Conservation (phyloP, 1,140 invertebrate species). For the Nomia melanderi region DNA sequence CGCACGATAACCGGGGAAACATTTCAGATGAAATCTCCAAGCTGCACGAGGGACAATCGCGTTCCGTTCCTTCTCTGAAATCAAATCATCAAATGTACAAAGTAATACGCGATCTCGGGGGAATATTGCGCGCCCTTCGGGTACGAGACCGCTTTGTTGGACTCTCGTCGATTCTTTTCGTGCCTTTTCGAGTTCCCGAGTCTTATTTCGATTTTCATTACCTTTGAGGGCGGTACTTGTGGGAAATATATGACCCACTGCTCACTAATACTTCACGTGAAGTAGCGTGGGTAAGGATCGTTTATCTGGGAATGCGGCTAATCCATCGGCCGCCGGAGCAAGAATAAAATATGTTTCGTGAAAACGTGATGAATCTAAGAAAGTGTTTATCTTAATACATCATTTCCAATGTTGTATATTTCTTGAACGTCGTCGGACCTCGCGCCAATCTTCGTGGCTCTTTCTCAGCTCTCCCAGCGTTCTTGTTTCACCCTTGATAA, state of each 20-base stretch:
- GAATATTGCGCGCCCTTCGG: constrained; percentile 11
- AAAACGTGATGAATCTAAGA: constrained; percentile 59
- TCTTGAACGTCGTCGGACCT: neutral
- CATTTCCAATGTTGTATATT: constrained; percentile 26
- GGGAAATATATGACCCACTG: constrained; percentile 58
- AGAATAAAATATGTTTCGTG: constrained; percentile 64
- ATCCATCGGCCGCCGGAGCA: constrained; percentile 46
- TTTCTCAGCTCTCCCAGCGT: neutral
- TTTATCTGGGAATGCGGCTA: constrained; percentile 62
- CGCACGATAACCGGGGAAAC: too few relatives aligned
- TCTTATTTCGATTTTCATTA: constrained; percentile 65
- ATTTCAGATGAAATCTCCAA: too few relatives aligned
- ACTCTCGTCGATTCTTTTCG: constrained; percentile 32
- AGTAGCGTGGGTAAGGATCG: constrained; percentile 65
- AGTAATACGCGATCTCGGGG: constrained; percentile 24
- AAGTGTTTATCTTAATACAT: constrained; percentile 56
- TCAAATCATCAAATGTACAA: constrained; percentile 37
- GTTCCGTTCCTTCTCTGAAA: constrained; percentile 4
- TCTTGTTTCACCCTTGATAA: neutral
- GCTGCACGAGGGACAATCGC: neutral
- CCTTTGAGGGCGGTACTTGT: constrained; percentile 46
- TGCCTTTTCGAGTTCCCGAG: constrained; percentile 39
- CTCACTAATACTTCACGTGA: constrained; percentile 69
- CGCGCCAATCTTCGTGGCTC: neutral
- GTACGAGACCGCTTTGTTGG: constrained; percentile 37